These are phyloP conservation scores for Actinemys pallida DNA, from an alignment of 2,113 vertebrate genomes.

Conservation along the genomic window DNA sequence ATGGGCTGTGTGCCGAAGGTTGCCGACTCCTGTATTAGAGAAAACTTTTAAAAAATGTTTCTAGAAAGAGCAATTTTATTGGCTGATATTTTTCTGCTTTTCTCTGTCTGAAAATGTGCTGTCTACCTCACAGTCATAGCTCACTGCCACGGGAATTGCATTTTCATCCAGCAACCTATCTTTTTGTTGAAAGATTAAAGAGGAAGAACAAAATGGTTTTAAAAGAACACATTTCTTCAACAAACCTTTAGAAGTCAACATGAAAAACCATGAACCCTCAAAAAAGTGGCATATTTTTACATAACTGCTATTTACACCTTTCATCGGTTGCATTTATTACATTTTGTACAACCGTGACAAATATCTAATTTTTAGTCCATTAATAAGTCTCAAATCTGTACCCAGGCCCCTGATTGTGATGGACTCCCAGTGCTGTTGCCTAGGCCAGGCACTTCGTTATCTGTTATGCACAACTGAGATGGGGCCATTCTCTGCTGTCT, in stretches of 20 bases:
- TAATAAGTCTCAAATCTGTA: not conserved
- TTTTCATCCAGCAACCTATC: not conserved
- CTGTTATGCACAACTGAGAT: accelerated
- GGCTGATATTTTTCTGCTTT: not conserved
- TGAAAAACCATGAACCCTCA: accelerated
- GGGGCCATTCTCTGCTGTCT: accelerated
- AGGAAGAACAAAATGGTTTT: not conserved
- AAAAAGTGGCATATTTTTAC: not conserved
- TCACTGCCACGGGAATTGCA: not conserved
- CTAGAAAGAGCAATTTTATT: not conserved
- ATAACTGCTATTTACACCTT: accelerated
- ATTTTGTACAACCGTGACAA: not conserved
- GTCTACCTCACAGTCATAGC: not conserved
- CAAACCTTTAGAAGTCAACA: not conserved
- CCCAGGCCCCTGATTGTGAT: not conserved
- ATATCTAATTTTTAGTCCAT: too few relatives aligned
- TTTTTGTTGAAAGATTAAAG: not conserved
- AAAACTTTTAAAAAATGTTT: not conserved
- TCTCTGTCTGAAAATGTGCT: not conserved
- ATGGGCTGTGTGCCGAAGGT: too few relatives aligned
- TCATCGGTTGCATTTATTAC: accelerated
- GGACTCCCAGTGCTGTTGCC: not conserved
- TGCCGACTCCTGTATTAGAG: too few relatives aligned
- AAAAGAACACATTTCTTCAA: not conserved
- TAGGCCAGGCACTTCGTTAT: accelerated